These are phyloP conservation scores for Boulengeromyrus knoepffleri DNA, from an alignment of 2,113 vertebrate species.

Conservation along the genomic window DNA sequence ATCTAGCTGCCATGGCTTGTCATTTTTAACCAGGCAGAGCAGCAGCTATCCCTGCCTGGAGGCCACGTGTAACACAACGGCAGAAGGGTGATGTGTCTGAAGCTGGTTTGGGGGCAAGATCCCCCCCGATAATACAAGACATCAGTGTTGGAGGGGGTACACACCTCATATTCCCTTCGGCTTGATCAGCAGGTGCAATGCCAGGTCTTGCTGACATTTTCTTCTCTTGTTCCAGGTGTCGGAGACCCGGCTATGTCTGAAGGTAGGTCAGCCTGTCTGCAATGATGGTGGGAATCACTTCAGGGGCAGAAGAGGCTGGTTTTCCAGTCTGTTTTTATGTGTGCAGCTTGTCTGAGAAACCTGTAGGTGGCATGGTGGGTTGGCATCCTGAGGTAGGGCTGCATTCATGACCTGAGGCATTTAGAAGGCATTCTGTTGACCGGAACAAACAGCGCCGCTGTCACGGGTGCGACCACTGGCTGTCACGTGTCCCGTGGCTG, in stretches of 20 bases:
- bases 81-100: neutral
- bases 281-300: neutral
- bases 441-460: neutral
- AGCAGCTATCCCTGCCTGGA: constrained; percentile 46
- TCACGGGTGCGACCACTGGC: neutral
- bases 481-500: neutral
- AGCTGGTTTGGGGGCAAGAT: neutral
- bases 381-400: neutral
- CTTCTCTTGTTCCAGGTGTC: neutral
- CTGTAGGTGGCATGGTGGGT: neutral
- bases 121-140: neutral
- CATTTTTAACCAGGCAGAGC: constrained; percentile 60
- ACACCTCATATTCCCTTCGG: neutral
- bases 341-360: neutral
- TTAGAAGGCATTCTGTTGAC: neutral
- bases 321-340: neutral
- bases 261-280: neutral
- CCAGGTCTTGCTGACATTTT: neutral
- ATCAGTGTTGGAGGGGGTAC: neutral
- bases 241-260: neutral
- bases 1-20: constrained; percentile 49
- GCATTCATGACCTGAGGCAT: neutral
- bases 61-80: neutral
- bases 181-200: neutral
- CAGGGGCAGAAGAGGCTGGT: neutral